These are phyloP conservation scores for Ramphastos sulfuratus DNA, from an alignment of 2,113 vertebrate species.

Conservation along the genomic window DNA sequence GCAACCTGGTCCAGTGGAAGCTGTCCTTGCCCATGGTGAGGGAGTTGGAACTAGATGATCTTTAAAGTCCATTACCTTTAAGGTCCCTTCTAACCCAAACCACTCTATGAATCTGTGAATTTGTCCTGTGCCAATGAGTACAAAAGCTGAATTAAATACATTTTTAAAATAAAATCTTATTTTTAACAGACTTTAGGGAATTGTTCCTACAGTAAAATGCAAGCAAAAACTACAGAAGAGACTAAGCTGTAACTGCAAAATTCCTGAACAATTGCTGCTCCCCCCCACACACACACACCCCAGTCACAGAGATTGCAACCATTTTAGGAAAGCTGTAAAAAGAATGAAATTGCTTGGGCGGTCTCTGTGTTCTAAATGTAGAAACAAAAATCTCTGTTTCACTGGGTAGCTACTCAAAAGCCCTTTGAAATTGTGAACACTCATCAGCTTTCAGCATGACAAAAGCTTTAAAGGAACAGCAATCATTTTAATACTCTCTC, in stretches of 20 bases:
- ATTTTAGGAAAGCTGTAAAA: constrained; percentile 23
- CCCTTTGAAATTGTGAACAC: neutral
- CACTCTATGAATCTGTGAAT: neutral
- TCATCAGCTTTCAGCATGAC: neutral
- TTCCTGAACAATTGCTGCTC: neutral
- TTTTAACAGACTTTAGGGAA: neutral
- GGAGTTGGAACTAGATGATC: too few species aligned
- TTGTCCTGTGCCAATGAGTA: neutral
- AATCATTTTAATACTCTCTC: neutral
- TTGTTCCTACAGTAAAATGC: neutral
- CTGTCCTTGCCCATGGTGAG: too few species aligned
- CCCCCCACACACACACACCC: neutral
- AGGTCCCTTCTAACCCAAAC: too few species aligned
- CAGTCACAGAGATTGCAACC: neutral
- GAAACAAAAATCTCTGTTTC: constrained; percentile 19
- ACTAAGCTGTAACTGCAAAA: neutral
- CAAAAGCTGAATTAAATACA: neutral
- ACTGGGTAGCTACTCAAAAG: neutral
- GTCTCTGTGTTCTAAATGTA: neutral
- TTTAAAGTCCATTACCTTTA: too few species aligned
- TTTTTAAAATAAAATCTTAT: neutral
- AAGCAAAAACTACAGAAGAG: neutral
- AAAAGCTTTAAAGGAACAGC: constrained; percentile 12
- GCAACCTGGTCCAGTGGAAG: too few species aligned
- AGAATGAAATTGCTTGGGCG: neutral